Percentiles rank a stretch among this genome's conserved stretches.
Conservation (phyloP, 2,113 vertebrate genomes). For the Ivindomyrus marchei region DNA sequence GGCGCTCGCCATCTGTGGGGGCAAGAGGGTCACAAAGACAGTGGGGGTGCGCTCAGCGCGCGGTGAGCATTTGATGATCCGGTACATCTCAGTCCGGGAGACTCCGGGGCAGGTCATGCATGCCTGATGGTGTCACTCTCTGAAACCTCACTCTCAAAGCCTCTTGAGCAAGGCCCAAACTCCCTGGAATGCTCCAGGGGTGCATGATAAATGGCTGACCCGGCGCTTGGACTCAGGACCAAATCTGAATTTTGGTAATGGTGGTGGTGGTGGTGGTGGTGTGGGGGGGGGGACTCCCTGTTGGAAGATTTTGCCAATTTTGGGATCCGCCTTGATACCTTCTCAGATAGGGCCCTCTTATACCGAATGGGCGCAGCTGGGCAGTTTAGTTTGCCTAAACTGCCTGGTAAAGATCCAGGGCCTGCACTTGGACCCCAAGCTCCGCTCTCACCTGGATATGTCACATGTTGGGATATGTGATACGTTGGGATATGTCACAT, state of each 20-base stretch:
- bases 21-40: not conserved
- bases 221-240: not conserved
- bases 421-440: not conserved
- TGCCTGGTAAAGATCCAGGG: not conserved
- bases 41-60: not conserved
- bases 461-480: not conserved
- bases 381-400: not conserved
- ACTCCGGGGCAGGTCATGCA: not conserved
- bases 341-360: not conserved
- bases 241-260: not conserved
- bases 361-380: not conserved
- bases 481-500: no score
- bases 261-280: no score
- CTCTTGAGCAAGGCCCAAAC: not conserved
- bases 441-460: not conserved
- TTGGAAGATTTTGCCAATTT: not conserved
- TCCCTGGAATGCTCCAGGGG: not conserved
- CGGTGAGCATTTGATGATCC: not conserved
- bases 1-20: not conserved
- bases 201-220: not conserved
- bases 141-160: not conserved
- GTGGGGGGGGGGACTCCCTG: not conserved
- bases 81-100: not conserved
- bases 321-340: not conserved
- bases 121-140: not conserved